Conservation (phyloP, 1,140 invertebrate species). For the Ephestia elutella region DNA sequence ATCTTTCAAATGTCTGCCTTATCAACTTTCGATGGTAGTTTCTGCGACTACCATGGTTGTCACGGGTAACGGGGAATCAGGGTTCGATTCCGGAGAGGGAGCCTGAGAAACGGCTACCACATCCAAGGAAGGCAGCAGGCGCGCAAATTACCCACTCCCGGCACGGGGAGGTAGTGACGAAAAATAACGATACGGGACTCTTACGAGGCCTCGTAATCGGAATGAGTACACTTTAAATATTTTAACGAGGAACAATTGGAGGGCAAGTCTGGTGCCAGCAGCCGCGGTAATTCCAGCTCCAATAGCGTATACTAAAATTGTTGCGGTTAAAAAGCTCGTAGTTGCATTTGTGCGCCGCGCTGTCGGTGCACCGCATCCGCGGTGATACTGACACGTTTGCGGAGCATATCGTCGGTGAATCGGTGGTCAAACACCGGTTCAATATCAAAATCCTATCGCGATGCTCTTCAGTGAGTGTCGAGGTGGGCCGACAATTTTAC, state of each 20-base stretch:
- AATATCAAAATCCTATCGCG: slow-evolving; percentile 12
- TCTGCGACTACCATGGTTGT: slow-evolving; percentile 53
- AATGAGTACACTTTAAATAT: slow-evolving; percentile 93
- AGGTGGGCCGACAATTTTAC: slow-evolving; percentile 11
- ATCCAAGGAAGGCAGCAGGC: slow-evolving; percentile 91
- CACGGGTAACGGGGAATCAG: slow-evolving; percentile 59
- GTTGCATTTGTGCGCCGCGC: slow-evolving; percentile 60
- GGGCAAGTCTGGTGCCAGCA: slow-evolving; percentile 94
- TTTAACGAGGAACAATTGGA: slow-evolving; percentile 91
- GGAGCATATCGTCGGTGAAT: slow-evolving; percentile 10
- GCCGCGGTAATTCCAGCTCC: slow-evolving; percentile 94
- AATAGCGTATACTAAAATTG: slow-evolving; percentile 92
- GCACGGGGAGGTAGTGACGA: slow-evolving; percentile 85
- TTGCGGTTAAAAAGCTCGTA: slow-evolving; percentile 87
- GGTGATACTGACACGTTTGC: slow-evolving; percentile 12
- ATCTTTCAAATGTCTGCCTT: slow-evolving; percentile 12
- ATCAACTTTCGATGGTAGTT: slow-evolving; percentile 80
- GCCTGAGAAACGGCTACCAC: slow-evolving; percentile 90
- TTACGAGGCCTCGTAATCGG: slow-evolving; percentile 86
- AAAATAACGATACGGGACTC: slow-evolving; percentile 91
- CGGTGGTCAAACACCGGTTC: slow-evolving; percentile 9
- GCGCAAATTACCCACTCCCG: slow-evolving; percentile 85
- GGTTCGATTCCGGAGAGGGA: slow-evolving; percentile 79
- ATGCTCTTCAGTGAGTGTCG: slow-evolving; percentile 11
- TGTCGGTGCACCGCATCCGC: slow-evolving; percentile 11